Evolutionary conservation across 1,140 invertebrate genomes (phyloP).

Genomic region (Leptinotarsa lineolata): DNA sequence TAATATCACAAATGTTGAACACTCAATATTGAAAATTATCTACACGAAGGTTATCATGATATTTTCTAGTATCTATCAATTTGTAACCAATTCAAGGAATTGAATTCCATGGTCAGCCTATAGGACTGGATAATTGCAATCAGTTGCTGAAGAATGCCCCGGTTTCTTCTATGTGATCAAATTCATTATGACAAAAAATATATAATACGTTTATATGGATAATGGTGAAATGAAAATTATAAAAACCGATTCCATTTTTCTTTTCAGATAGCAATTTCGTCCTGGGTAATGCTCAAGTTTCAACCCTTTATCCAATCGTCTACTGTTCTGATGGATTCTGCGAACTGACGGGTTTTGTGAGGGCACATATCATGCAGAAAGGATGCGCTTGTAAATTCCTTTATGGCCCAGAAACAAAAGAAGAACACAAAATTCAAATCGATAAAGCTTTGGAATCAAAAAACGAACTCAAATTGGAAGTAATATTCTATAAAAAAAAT

Average conservation of each 20-base stretch:
- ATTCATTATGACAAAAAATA: no score
- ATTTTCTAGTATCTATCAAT: no score
- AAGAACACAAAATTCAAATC: slow-evolving; percentile 87
- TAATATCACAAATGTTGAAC: no score
- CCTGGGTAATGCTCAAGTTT: slow-evolving; percentile 93
- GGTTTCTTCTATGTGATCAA: no score
- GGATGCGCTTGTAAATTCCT: slow-evolving; percentile 95
- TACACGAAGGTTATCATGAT: no score
- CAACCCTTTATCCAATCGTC: slow-evolving; percentile 87
- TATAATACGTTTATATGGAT: no score
- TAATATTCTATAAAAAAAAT: slow-evolving; percentile 93
- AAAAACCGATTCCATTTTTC: slow-evolving; percentile 11
- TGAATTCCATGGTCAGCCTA: no score
- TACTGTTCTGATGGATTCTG: slow-evolving; percentile 98
- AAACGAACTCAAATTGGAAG: slow-evolving; percentile 89
- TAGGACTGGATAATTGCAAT: no score
- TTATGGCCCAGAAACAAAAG: slow-evolving; percentile 86
- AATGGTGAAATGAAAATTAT: no score
- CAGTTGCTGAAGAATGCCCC: no score
- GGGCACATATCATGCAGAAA: slow-evolving; percentile 96
- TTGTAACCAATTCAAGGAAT: no score
- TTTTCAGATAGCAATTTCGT: slow-evolving; percentile 96
- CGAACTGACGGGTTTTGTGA: slow-evolving; percentile 90
- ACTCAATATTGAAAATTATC: no score
- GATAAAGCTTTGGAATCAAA: slow-evolving; percentile 87